phyloP scores from a whole-genome alignment of 2,113 vertebrate genomes.

The Caretta caretta region DNA sequence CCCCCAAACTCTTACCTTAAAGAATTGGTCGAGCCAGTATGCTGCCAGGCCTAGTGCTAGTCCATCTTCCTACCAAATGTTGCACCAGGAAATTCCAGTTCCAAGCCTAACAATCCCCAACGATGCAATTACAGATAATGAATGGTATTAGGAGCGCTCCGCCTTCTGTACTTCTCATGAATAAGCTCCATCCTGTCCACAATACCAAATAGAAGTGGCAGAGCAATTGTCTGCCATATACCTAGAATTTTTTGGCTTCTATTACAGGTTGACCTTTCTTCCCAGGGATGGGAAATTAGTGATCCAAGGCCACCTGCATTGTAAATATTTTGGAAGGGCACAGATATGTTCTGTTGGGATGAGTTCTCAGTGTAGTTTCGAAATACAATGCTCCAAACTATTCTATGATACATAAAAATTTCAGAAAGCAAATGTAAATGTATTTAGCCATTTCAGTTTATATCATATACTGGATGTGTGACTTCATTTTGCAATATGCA shows the following conservation, averaged over 20 bases:
- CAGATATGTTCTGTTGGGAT: neutral
- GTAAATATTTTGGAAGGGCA: neutral
- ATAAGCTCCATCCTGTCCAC: neutral
- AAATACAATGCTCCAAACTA: neutral
- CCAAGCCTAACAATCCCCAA: fast-evolving
- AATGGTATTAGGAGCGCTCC: neutral
- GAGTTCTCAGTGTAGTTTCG: neutral
- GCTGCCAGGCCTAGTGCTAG: neutral
- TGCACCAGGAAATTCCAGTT: neutral
- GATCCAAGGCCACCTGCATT: neutral
- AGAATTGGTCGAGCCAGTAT: neutral
- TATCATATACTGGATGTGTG: fast-evolving
- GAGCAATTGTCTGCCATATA: neutral
- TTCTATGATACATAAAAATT: neutral
- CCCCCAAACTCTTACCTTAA: neutral
- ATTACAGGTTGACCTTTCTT: neutral
- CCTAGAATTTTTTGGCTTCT: neutral
- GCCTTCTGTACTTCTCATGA: neutral
- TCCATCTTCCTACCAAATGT: neutral
- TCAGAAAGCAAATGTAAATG: neutral
- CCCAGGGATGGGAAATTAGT: neutral
- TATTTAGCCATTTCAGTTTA: neutral
- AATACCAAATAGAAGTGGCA: neutral
- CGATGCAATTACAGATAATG: neutral
- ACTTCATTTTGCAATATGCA: neutral